Evolutionary conservation across 2,797 vertebrate genomes (phyloP), one percentile per base, ranked within the genome.

Genomic region (Hapalemur alaotrensis): DNA sequence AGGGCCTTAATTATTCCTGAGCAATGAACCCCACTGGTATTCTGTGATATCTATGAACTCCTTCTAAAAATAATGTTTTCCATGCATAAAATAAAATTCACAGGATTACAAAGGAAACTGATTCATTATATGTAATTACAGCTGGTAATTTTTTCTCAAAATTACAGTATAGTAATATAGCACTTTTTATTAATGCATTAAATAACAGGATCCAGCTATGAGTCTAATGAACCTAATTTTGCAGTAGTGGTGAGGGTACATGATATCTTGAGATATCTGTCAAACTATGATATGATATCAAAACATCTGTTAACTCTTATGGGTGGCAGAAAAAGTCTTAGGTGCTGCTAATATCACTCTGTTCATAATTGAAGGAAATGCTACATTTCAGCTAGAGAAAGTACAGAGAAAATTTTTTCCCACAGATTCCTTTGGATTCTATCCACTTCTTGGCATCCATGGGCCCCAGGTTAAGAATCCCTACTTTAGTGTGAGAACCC

Each of bases 41-140:
- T 65, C 76, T 54, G 41, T 67, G 63, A 50, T 48, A 79, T 35
- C 4, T 57, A 52, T 25, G 20, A 4, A 67, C 20, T 46, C 11
- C 48, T 88, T 25, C 63, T 80, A 79, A 96, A 84, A 95, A 87
- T 72, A 48, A 79, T 41, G 7, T 48, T 70, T 89, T 35, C 57
- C 63, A 41, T 35, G 32, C 17, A 90, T 87, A 95, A 81, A 89
- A 88, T 89, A 52, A 94, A 86, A 83, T 35, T 17, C 76, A 96
- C 30, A 76, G 52, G 83, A 88, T 83, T 95, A 83, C 72, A 67
- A 95, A 88, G 46, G 52, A 83, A 72, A 70, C n/a, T 81, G 50
- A 59, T 20, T 46, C 43, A 95, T 57, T 84, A 76, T 41, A 81
- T 41, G 25, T 43, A 46, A 78, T 79, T 78, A 90, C 14, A 92